phyloP scores from a whole-genome alignment of 2,113 vertebrate species.

The Aldabrachelys gigantea region DNA sequence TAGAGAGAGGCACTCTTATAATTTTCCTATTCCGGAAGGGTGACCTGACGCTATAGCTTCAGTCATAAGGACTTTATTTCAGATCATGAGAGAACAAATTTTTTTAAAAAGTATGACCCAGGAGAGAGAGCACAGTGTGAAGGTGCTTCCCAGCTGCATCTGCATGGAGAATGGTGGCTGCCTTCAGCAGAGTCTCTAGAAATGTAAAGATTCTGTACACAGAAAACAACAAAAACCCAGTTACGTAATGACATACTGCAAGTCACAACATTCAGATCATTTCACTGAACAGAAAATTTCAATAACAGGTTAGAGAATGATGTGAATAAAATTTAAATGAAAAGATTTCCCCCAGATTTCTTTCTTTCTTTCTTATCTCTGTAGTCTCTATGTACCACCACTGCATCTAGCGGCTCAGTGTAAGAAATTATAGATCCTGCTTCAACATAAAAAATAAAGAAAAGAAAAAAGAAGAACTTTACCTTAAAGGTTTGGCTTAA shows the following conservation, averaged over 20 bases:
- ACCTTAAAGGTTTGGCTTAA: neutral
- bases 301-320: neutral
- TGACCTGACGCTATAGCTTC: neutral
- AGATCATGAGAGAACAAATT: neutral
- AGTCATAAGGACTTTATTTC: neutral
- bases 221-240: neutral
- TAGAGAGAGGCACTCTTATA: neutral
- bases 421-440: neutral
- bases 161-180: conserved; percentile 20
- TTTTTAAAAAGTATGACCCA: neutral
- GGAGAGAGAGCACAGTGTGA: conserved; percentile 1
- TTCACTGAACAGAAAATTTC: neutral
- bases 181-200: conserved; percentile 21
- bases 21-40: neutral
- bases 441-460: neutral
- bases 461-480: neutral
- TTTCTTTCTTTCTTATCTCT: too few relatives aligned
- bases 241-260: neutral
- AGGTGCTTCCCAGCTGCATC: conserved; percentile 45
- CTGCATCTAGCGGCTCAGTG: neutral
- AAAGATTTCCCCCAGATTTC: neutral
- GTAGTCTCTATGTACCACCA: neutral
- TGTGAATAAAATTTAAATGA: neutral
- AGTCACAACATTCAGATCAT: neutral
- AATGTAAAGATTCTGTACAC: neutral